Evolutionary conservation across 1,140 invertebrate species (phyloP).

Genomic region (Pinna nobilis): DNA sequence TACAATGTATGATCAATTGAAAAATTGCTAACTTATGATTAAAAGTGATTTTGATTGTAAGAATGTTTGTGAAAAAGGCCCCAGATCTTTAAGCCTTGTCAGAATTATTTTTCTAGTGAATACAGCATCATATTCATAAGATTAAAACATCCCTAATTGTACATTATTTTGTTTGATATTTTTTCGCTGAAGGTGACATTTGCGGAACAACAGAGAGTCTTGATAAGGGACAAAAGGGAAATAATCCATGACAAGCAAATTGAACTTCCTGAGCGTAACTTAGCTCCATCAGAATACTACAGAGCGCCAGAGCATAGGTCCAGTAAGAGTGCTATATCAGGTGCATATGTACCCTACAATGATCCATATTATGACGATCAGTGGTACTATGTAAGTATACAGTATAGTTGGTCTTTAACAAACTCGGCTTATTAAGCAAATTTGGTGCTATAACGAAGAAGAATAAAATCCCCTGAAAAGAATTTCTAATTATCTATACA

Average conservation of each 20-base stretch:
- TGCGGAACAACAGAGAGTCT: constrained; percentile 62
- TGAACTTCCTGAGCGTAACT: constrained; percentile 54
- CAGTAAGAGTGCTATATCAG: constrained; percentile 26
- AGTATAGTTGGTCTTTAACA: too few relatives aligned
- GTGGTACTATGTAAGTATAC: constrained; percentile 76
- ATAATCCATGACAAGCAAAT: constrained; percentile 67
- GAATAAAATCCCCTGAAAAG: too few relatives aligned
- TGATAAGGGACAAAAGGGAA: constrained; percentile 60
- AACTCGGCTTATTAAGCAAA: too few relatives aligned
- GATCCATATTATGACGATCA: constrained; percentile 73
- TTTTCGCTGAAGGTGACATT: constrained; percentile 54
- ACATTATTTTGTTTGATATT: not conserved
- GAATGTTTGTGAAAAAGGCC: not conserved
- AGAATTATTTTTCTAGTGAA: not conserved
- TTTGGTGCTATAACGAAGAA: too few relatives aligned
- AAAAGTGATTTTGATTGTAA: too few relatives aligned
- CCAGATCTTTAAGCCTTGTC: not conserved
- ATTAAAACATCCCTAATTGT: not conserved
- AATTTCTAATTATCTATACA: not conserved
- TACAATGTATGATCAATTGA: too few relatives aligned
- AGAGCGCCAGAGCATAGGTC: constrained; percentile 29
- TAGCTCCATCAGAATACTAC: constrained; percentile 57
- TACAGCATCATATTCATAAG: not conserved
- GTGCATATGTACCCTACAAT: constrained; percentile 51
- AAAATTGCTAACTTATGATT: too few relatives aligned